Conservation (phyloP, 2,797 vertebrate genomes). For the Lerista edwardsae region DNA sequence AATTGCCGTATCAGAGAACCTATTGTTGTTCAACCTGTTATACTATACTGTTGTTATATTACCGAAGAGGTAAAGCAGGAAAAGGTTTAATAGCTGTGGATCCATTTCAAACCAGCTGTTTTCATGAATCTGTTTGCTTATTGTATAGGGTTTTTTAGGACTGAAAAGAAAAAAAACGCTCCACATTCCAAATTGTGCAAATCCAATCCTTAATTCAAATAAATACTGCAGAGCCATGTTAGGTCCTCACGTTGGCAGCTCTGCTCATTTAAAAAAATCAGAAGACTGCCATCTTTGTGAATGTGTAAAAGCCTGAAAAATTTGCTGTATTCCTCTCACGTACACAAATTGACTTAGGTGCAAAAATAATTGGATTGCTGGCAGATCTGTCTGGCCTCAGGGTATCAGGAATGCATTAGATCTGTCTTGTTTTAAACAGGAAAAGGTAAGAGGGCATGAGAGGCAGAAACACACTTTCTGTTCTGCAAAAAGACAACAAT, state of each 20-base stretch:
- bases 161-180: rapidly evolving
- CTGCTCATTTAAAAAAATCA: neutral
- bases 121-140: neutral
- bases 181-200: slow-evolving; percentile 7
- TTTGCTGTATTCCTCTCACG: slow-evolving; percentile 11
- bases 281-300: neutral
- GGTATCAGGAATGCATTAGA: neutral
- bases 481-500: neutral
- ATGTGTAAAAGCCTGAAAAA: neutral
- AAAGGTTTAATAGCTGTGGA: neutral
- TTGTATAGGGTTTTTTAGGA: slow-evolving; percentile 23
- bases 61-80: neutral
- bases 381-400: neutral
- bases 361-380: slow-evolving; percentile 1
- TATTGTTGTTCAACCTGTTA: neutral
- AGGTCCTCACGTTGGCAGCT: neutral
- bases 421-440: neutral
- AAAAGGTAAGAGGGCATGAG: neutral
- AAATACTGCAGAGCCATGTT: rapidly evolving
- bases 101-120: neutral
- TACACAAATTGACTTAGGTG: neutral
- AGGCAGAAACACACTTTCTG: neutral
- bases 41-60: neutral
- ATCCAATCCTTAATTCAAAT: slow-evolving; percentile 27
- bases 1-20: neutral